Evolutionary conservation across 2,797 vertebrate genomes (phyloP), one percentile per base, ranked within the genome.

Genomic region (Telmatherina bonti): DNA sequence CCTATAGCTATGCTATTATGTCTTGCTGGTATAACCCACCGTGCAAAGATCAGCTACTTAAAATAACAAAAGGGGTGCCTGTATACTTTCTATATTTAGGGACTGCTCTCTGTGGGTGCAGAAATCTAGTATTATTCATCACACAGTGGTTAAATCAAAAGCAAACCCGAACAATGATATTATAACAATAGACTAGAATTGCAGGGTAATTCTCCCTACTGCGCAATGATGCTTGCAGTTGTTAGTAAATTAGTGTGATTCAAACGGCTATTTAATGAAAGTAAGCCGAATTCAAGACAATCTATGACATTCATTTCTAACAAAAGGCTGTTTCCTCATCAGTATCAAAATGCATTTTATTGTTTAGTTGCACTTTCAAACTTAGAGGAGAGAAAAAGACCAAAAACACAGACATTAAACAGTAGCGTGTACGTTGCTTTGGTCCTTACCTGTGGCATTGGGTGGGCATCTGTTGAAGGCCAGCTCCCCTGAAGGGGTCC

Each of bases 381-480:
- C 9, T 30, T 15, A 16, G 3, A 45, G 0, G 27, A 53, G 7
- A 63, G 15, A 18, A 43, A 18, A 24, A 29, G 29, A 29, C 33
- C 24, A 2, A 59, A 51, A 30, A 54, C 2, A 22, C 29, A 33
- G 5, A 24, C 2, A 7, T n/a, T 49, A 22, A 12, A 49, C n/a
- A 47, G 43, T 12, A 49, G 38, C 5, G 5, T 41, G 15, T 11
- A 20, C 8, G 45, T 7, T 33, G 49, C 53, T 55, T 55, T 15
- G 29, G 26, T 60, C 18, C 76, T 86, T 67, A 99, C 97, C 98
- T 92, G 98, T 99, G 84, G 98, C 98, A 77, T 99, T 99, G 67
- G 96, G 94, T 22, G 98, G 98, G 79, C 98, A 99, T 82, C 97
- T 94, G 81, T 99, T 99, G 87, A 98, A 99, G 79, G 98, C 97